A percentile compares a stretch with the other conserved stretches of the same genome.
Evolutionary conservation across 2,888 invertebrate species (phyloP).

Genomic region (Andrena bicolor): DNA sequence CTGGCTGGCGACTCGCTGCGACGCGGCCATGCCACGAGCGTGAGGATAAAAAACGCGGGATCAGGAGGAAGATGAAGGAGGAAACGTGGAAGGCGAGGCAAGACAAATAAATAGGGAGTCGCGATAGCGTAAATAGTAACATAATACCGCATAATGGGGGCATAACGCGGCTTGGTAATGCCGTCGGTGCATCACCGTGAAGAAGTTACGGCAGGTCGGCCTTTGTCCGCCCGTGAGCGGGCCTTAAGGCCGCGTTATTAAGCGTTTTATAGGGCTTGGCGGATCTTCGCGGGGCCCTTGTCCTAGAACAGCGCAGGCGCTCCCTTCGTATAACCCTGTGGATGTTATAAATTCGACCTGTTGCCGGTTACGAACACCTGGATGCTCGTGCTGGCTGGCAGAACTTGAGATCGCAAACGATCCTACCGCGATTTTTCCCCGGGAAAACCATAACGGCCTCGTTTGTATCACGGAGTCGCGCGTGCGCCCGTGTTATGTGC

Average conservation of each 20-base stretch:
- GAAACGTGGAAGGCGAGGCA: constrained; percentile 73
- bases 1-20: background rate
- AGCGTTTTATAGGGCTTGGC: constrained; percentile 71
- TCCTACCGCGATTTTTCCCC: constrained; percentile 22
- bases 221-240: constrained; percentile 74
- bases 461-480: constrained; percentile 3
- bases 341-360: constrained; percentile 63
- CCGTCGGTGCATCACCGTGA: constrained; percentile 77
- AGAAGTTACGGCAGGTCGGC: constrained; percentile 77
- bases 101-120: constrained; percentile 80
- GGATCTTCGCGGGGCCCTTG: constrained; percentile 50
- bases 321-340: constrained; percentile 37
- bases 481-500: background rate
- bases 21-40: background rate
- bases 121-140: constrained; percentile 84
- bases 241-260: constrained; percentile 73
- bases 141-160: constrained; percentile 83
- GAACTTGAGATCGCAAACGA: constrained; percentile 46
- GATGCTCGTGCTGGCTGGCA: constrained; percentile 26
- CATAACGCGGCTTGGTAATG: constrained; percentile 79
- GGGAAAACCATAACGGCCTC: constrained; percentile 31
- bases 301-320: constrained; percentile 49
- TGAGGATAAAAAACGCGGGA: background rate
- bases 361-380: constrained; percentile 51
- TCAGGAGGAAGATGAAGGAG: constrained; percentile 47